Evolutionary conservation across 2,797 vertebrate genomes (phyloP), one percentile per base, ranked within the genome.

Genomic region (Notoglanidium macrostoma): DNA sequence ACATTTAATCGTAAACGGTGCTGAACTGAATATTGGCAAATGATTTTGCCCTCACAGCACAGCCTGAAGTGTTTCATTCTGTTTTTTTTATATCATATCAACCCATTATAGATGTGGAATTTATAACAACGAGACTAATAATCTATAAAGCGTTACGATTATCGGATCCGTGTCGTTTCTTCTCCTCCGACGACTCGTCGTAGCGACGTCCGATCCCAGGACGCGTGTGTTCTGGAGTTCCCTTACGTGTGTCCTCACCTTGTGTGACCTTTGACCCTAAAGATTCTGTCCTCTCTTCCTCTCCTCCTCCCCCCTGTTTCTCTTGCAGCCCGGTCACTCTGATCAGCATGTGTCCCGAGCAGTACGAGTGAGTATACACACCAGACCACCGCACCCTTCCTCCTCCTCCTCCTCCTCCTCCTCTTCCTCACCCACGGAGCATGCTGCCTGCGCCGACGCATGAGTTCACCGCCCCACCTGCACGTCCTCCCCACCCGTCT

Each of bases 331-430:
- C 98, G 88, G 95, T 99, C 94, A 99, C 98, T 89, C 97, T 99
- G 96, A 99, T 99, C 97, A 99, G 98, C 96, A 98, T 99, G 98
- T 99, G 98, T 96, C 98, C 98, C 90, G 98, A 99, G 94, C 97
- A 99, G 94, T 99, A 98, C 91, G 98, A 99, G 98, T 99, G 94
- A 99, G 98, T 99, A 99, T 54, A 92, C 87, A 86, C 90, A 72
- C 61, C 90, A 59, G 65, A 72, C 55, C 19, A 88, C 82, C 90
- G 68, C 84, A 40, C 23, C 63, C 74, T 40, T 49, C 46, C 17
- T 44, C 72, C 49, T 44, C 57, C 21, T 54, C 17, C 7, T 67
- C 84, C 26, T 80, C 73, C 74, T 87, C 77, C 89, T 81, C 90
- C 80, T 83, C 88, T 85, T 87, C 89, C 90, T 54, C 87, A 74